Base-by-base conservation (phyloP, 2,113 vertebrate genomes). In the Dromiciops gliroides region DNA sequence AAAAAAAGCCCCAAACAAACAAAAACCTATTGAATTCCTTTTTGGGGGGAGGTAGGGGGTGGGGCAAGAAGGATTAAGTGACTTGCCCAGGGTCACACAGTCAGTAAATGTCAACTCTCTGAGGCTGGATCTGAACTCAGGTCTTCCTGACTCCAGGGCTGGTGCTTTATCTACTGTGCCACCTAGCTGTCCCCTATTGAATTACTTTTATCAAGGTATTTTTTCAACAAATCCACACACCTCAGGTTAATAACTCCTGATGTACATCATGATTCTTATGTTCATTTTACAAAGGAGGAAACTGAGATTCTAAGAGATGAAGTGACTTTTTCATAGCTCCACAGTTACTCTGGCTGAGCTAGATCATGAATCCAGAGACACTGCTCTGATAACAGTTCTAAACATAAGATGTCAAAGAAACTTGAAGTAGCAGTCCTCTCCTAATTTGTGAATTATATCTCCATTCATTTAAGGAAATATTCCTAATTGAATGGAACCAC, bases 391-490 rank as follows among this genome's bases (percentile, higher is more conserved):
- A 83, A 75, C 5, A 44, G 16, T 83, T 19, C 6, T n/a, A 16
- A 75, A n/a, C 60, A 19, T 75, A 1, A 5, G 12, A 75, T 19
- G 4, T 75, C 60, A 75, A 75, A n/a, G 14, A 75, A 75, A 44
- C 7, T 44, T 7, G 1, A 0, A 8, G 7, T 44, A 44, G 16
- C 28, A 67, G 28, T 3, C 56, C 11, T 31, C 56, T 67, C 12
- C 11, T 83, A 44, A 83, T 44, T 83, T 83, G 67, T 22, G n/a
- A 83, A 83, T 44, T 83, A 24, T 51, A 3, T 51, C 3, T 51
- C 19, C 23, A 94, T 56, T 47, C 23, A 60, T 92, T 89, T 95
- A 90, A 92, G 23, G 75, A 90, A 93, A 90, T 50, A 49, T 49
- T 92, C 95, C 60, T 3, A 89, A 91, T 60, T 50, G 28, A 0